Base-by-base conservation (phyloP, 1,140 invertebrate genomes). In the Heliconius nattereri region DNA sequence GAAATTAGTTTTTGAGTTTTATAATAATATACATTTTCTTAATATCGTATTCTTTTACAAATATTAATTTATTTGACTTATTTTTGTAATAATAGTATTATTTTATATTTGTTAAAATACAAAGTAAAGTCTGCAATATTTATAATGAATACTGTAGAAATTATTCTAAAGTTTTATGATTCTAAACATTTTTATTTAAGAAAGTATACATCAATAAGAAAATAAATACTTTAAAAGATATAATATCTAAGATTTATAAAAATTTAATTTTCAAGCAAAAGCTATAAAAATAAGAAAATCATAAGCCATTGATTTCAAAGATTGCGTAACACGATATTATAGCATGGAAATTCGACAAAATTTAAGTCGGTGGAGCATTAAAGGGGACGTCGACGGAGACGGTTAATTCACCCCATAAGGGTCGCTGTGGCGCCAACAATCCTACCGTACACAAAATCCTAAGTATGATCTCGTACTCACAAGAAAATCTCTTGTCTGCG, bases 341-440 rank as follows among this genome's bases (percentile, higher is more conserved):
- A 86, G 85, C 86, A 87, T 92, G 86, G 90, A 92, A 94, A 92
- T 93, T 94, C 90, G 87, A 91, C 89, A 91, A 93, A 93, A 93
- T 93, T 94, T 94, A 93, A 94, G 87, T 93, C 86, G 88, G 86
- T 87, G 86, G 86, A 88, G 91, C 90, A 93, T 93, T 93, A 92
- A 92, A 93, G 92, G 92, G 92, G 91, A 91, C 86, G 87, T 84
- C 86, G 87, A 86, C 85, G 86, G 88, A 91, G 90, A 91, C 91
- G 90, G 91, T 93, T 94, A 93, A 94, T 93, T 92, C 92, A 90
- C 90, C 91, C 92, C 87, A 90, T 93, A 94, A 94, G 93, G 93
- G 93, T 90, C 89, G 89, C 85, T 82, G 66, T 91, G 93, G 93
- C 93, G 93, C 93, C 93, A 84, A 29, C 35, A 84, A 91, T 94